phyloP scores from a whole-genome alignment of 2,797 vertebrate genomes.

The Geotria australis region DNA sequence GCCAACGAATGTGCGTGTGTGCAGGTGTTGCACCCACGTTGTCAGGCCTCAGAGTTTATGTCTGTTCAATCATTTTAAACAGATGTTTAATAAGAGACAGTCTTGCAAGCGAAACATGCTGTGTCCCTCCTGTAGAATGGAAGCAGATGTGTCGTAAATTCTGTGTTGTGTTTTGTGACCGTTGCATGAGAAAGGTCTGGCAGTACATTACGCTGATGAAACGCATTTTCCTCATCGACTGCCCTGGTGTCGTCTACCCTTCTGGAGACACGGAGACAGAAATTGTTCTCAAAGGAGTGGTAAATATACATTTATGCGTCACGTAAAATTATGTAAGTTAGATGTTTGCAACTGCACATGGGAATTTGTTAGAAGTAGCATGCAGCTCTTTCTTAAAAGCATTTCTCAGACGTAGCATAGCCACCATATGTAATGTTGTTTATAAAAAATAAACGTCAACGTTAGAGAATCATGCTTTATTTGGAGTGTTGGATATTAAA shows the following conservation, averaged over 20 bases:
- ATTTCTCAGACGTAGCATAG: neutral
- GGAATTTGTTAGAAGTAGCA: neutral
- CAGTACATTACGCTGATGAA: slow-evolving; percentile 95
- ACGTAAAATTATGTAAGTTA: neutral
- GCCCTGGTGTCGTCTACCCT: slow-evolving; percentile 82
- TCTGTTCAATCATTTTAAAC: too few species aligned
- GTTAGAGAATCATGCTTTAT: too few species aligned
- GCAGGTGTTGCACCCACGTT: too few species aligned
- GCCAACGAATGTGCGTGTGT: too few species aligned
- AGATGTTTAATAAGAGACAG: too few species aligned
- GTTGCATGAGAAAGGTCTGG: slow-evolving; percentile 36
- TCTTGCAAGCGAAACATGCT: too few species aligned
- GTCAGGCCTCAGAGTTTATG: too few species aligned
- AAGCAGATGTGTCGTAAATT: neutral
- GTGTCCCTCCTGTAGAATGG: too few species aligned
- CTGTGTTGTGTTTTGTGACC: neutral
- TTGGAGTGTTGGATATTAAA: too few species aligned
- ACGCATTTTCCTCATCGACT: slow-evolving; percentile 84
- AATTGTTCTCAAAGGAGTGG: slow-evolving; percentile 86
- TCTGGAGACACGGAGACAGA: slow-evolving; percentile 79
- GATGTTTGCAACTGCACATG: neutral
- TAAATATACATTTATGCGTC: slow-evolving; percentile 12
- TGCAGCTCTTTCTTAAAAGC: neutral
- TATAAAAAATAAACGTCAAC: too few species aligned
- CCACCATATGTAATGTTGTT: neutral